Conservation (phyloP, 2,797 vertebrate genomes). For the Diplodus puntazzo region DNA sequence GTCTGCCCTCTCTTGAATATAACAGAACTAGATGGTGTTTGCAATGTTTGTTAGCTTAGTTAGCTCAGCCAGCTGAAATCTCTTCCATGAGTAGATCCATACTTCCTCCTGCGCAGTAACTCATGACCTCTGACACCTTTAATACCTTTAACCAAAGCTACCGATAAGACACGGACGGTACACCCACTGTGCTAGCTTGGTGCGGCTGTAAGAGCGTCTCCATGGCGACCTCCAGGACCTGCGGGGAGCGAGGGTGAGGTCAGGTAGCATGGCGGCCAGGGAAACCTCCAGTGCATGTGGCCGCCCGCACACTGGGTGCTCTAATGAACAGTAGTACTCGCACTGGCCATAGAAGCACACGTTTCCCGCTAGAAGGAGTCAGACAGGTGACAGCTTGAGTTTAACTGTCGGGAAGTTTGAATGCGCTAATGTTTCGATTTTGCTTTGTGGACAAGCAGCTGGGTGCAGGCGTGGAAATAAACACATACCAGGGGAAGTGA, state of each 20-base stretch:
- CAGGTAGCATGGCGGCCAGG: conserved; percentile 90
- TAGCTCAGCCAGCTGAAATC: too few relatives aligned
- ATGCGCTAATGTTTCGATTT: too few relatives aligned
- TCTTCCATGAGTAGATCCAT: too few relatives aligned
- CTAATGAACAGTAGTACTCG: conserved; percentile 93
- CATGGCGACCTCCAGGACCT: conserved; percentile 94
- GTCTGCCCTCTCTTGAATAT: too few relatives aligned
- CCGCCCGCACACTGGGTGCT: conserved; percentile 91
- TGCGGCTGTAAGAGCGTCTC: conserved; percentile 93
- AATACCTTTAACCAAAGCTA: background rate
- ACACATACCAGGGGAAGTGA: conserved; percentile 88
- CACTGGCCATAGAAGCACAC: conserved; percentile 94
- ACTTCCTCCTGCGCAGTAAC: too few relatives aligned
- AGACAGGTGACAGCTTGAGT: conserved; percentile 2
- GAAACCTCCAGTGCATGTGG: conserved; percentile 91
- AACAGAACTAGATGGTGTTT: too few relatives aligned
- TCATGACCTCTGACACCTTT: background rate
- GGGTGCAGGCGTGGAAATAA: background rate
- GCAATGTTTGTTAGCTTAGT: too few relatives aligned
- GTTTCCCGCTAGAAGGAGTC: conserved; percentile 86
- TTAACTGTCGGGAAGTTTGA: background rate
- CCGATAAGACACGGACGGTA: background rate
- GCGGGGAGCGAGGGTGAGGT: conserved; percentile 88
- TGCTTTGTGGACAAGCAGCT: background rate
- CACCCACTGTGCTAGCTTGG: conserved; percentile 88